phyloP scores from a whole-genome alignment of 2,797 vertebrate genomes.

The Hippopotamyrus pictus region DNA sequence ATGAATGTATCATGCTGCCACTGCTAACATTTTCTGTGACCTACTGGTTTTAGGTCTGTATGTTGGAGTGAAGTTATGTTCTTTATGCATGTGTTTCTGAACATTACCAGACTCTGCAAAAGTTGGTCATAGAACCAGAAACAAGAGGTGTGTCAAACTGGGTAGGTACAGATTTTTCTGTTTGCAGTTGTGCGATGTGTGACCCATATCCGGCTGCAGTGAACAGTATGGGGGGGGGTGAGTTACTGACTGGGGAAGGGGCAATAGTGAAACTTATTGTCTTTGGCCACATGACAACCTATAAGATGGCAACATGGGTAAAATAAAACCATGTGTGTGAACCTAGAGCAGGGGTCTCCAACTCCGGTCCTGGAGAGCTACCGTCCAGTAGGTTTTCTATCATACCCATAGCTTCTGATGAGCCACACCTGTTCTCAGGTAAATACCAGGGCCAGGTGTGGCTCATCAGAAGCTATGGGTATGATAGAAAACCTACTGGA shows the following conservation, averaged over 20 bases:
- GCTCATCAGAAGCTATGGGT: too few species aligned
- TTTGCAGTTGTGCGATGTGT: neutral
- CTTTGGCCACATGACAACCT: neutral
- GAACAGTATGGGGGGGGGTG: neutral
- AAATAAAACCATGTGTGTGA: neutral
- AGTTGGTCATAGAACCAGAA: conserved; percentile 30
- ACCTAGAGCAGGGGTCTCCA: too few species aligned
- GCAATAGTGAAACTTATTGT: neutral
- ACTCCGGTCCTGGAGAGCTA: too few species aligned
- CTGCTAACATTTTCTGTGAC: neutral
- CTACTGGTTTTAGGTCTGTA: neutral
- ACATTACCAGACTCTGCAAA: conserved; percentile 35
- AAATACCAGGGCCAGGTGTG: too few species aligned
- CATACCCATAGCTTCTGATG: too few species aligned
- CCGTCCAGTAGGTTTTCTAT: too few species aligned
- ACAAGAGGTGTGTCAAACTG: conserved; percentile 17
- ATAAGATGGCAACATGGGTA: neutral
- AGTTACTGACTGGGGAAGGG: neutral
- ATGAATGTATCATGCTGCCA: neutral
- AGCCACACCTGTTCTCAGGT: too few species aligned
- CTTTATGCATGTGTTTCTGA: neutral
- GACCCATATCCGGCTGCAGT: neutral
- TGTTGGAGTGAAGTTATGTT: neutral
- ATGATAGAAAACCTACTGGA: too few species aligned
- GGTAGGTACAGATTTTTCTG: conserved; percentile 29